Conservation (phyloP, 2,113 vertebrate species). For the Coreoperca whiteheadi region DNA sequence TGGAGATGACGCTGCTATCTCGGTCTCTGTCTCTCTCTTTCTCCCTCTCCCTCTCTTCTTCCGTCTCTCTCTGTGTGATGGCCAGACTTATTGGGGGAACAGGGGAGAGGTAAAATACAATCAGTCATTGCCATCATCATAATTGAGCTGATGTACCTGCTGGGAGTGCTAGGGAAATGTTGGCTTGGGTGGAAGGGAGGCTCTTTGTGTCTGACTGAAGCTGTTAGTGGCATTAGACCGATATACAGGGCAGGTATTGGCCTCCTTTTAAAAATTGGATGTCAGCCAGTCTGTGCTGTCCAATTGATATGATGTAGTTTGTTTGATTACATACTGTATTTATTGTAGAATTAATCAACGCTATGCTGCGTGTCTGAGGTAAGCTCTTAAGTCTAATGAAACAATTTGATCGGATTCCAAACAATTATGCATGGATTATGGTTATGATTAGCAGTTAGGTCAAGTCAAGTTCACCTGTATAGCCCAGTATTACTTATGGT, state of each 20-base stretch:
- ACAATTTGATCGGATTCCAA: slow-evolving; percentile 45
- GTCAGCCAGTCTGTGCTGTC: slow-evolving; percentile 47
- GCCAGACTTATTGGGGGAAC: slow-evolving; percentile 72
- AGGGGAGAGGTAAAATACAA: slow-evolving; percentile 79
- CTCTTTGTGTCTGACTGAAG: slow-evolving; percentile 69
- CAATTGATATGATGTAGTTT: slow-evolving; percentile 45
- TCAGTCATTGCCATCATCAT: slow-evolving; percentile 81
- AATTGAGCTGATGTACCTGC: slow-evolving; percentile 81
- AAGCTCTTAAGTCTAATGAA: slow-evolving; percentile 46
- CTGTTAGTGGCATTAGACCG: slow-evolving; percentile 57
- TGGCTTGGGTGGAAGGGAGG: slow-evolving; percentile 57
- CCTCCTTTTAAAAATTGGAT: slow-evolving; percentile 57
- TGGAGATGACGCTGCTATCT: slow-evolving; percentile 64
- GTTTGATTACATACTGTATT: slow-evolving; percentile 54
- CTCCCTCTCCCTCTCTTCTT: slow-evolving; percentile 25
- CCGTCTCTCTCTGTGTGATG: slow-evolving; percentile 59
- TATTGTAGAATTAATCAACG: slow-evolving; percentile 53
- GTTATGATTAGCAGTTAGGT: slow-evolving; percentile 35
- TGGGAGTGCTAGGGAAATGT: slow-evolving; percentile 70
- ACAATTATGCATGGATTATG: slow-evolving; percentile 34
- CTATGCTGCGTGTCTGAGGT: slow-evolving; percentile 17
- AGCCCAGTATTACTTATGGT: background rate
- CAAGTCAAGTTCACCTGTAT: slow-evolving; percentile 21
- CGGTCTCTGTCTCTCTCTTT: slow-evolving; percentile 40
- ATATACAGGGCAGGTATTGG: slow-evolving; percentile 47